Evolutionary conservation across 2,113 vertebrate genomes (phyloP).

Genomic region (Grammomys dolichurus): DNA sequence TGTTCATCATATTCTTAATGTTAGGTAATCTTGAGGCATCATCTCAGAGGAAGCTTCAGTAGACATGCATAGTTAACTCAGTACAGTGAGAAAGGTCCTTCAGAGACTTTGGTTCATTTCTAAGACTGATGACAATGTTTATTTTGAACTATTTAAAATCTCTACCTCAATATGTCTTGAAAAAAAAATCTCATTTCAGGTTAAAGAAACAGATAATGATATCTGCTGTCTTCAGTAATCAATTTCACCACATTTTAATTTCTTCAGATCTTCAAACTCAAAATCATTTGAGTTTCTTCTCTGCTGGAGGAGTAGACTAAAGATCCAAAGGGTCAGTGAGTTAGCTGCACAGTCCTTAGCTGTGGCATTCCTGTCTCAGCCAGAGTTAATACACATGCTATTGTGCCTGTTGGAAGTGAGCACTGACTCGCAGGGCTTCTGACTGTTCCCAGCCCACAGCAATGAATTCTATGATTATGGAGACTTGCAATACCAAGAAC

Average conservation of each 20-base stretch:
- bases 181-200: neutral
- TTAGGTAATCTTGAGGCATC: neutral
- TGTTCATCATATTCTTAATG: neutral
- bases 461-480: conserved; percentile 89
- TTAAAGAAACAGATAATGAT: neutral
- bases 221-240: neutral
- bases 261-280: neutral
- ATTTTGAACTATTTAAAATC: neutral
- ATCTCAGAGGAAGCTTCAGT: neutral
- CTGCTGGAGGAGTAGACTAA: conserved; percentile 65
- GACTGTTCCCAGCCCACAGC: conserved; percentile 91
- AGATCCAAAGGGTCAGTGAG: conserved; percentile 96
- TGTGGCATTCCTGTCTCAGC: conserved; percentile 92
- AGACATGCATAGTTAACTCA: neutral
- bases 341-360: conserved; percentile 94
- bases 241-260: conserved; percentile 10
- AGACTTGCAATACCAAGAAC: conserved; percentile 92
- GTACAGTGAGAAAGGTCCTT: neutral
- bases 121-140: neutral
- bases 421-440: conserved; percentile 92
- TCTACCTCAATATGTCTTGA: neutral
- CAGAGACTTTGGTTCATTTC: neutral
- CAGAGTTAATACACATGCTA: conserved; percentile 92
- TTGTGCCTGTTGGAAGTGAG: conserved; percentile 91
- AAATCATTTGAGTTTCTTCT: neutral